These are phyloP conservation scores for Paraplagusia blochii DNA, from an alignment of 2,113 vertebrate species.

Conservation along the genomic window DNA sequence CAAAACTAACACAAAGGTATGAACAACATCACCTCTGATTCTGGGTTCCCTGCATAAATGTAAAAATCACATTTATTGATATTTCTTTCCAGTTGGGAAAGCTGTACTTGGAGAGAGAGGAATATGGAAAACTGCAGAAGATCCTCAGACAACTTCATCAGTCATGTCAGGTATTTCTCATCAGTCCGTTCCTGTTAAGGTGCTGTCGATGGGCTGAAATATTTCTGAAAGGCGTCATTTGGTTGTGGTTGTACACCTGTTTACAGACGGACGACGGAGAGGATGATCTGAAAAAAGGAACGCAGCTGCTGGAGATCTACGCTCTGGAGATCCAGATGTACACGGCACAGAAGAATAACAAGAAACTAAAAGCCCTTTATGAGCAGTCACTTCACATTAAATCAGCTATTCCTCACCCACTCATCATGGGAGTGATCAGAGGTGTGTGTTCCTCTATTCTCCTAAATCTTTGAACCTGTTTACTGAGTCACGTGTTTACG, in stretches of 20 bases:
- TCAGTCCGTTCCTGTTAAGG: too few species aligned
- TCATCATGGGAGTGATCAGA: constrained; percentile 99
- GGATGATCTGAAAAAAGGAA: constrained; percentile 98
- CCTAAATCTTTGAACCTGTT: too few species aligned
- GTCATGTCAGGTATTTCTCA: constrained; percentile 90
- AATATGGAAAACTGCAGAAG: constrained; percentile 97
- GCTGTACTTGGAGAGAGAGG: constrained; percentile 96
- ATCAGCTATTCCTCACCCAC: constrained; percentile 97
- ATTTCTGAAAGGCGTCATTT: neutral
- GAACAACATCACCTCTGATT: neutral
- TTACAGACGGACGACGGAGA: constrained; percentile 96
- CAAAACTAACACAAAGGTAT: constrained; percentile 99
- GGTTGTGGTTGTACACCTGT: constrained; percentile 1
- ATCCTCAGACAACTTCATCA: constrained; percentile 97
- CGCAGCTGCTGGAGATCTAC: constrained; percentile 97
- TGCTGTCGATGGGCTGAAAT: too few species aligned
- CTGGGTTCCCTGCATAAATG: neutral
- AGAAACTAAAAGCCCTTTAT: constrained; percentile 98
- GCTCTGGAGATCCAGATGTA: constrained; percentile 99
- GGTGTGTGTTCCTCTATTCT: constrained; percentile 69
- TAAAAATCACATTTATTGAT: neutral
- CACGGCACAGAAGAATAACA: constrained; percentile 99
- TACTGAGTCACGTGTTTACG: too few species aligned
- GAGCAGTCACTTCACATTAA: constrained; percentile 99
- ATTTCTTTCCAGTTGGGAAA: constrained; percentile 86